Evolutionary conservation across 2,113 vertebrate species (phyloP).

Genomic region (Sander vitreus): DNA sequence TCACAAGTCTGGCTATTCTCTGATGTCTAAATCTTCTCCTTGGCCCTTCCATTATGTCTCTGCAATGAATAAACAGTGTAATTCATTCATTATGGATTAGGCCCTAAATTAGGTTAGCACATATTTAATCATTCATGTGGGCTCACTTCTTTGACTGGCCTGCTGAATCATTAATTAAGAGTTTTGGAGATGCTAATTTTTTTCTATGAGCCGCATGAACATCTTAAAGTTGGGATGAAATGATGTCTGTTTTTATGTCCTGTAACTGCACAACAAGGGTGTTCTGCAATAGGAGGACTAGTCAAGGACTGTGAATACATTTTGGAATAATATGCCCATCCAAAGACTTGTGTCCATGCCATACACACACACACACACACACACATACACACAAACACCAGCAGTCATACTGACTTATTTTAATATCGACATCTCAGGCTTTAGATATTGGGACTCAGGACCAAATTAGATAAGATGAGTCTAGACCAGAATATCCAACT

Average conservation of each 20-base stretch:
- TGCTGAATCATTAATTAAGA: constrained; percentile 72
- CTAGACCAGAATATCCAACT: background rate
- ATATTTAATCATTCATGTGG: constrained; percentile 79
- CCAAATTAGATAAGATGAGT: constrained; percentile 10
- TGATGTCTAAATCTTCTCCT: constrained; percentile 36
- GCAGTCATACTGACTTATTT: constrained; percentile 12
- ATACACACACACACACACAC: background rate
- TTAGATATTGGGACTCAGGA: background rate
- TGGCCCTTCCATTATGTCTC: constrained; percentile 22
- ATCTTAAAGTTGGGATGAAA: constrained; percentile 51
- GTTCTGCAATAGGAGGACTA: constrained; percentile 5
- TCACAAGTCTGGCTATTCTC: constrained; percentile 28
- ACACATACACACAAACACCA: background rate
- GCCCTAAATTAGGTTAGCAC: constrained; percentile 74
- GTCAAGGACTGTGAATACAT: background rate
- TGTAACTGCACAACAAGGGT: constrained; percentile 4
- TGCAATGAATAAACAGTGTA: constrained; percentile 59
- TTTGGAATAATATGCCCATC: background rate
- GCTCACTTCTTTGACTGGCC: constrained; percentile 67
- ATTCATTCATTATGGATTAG: constrained; percentile 74
- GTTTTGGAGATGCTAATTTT: constrained; percentile 72
- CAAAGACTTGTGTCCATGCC: background rate
- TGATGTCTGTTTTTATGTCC: constrained; percentile 29
- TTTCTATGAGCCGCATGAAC: constrained; percentile 47
- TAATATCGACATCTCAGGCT: constrained; percentile 1